Base-by-base conservation (phyloP, 2,888 invertebrate genomes). In the Mesochorus sp. region DNA sequence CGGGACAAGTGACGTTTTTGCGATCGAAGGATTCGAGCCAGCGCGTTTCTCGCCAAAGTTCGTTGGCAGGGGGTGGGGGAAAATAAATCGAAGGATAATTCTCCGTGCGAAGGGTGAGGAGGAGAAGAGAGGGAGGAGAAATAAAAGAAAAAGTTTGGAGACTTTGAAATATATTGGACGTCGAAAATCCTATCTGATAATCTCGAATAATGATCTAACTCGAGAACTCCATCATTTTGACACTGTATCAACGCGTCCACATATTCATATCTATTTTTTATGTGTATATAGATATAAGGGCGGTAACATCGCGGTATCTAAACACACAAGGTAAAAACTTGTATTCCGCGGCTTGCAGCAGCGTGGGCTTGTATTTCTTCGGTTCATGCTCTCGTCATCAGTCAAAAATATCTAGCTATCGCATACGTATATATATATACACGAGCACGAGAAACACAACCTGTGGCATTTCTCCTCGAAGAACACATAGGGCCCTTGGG, bases 301-400 rank as follows among this genome's bases (percentile, higher is more conserved):
- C 31, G n/a, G n/a, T n/a, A n/a, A 31, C 47, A 47, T 47, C 10
- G 47, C 14, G 37, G 49, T 53, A 26, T 47, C 53, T 66, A 19
- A 73, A 34, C n/a, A n/a, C n/a, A 73, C 64, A 57, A 47, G 6
- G 55, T 55, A 26, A 68, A 62, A 70, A 70, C 31, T 62, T 70
- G 62, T 62, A 64, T 14, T 39, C 62, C 49, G 39, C 39, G 10
- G n/a, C 5, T 47, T 49, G 47, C 39, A 39, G 53, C 53, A 24
- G 55, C 10, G 61, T 31, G 19, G n/a, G 59, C 59, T 57, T 28
- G 37, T 39, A 31, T 44, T 31, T 59, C 39, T 42, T 61, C 57
- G 19, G 74, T 31, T 70, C 70, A 64, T 76, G 62, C 76, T 57
- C 76, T 76, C 70, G 37, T 76, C 76, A 76, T 76, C 76, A 70